Evolutionary conservation across 1,140 invertebrate species (phyloP).

Genomic region (Cydia pomonella): DNA sequence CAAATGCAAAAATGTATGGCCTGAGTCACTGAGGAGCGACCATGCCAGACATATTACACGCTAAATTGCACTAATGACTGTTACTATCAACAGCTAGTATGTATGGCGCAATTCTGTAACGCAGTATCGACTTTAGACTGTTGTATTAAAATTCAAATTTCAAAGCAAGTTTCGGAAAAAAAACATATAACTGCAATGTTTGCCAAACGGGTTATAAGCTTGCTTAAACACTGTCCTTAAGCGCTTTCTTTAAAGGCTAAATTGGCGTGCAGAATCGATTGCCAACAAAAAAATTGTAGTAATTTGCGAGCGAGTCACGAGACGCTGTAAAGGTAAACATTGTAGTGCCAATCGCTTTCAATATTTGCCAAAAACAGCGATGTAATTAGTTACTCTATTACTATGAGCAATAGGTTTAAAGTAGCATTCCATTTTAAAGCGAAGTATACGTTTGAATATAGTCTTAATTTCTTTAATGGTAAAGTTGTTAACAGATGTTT

Average conservation of each 20-base stretch:
- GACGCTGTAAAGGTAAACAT: constrained; percentile 24
- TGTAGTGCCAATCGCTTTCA: not conserved
- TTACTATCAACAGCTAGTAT: not conserved
- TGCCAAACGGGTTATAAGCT: constrained; percentile 11
- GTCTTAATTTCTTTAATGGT: not conserved
- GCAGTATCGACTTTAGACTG: not conserved
- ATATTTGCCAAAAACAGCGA: not conserved
- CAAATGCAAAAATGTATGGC: not conserved
- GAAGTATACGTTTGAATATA: not conserved
- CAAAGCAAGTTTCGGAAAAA: not conserved
- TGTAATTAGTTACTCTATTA: not conserved
- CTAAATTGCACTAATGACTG: not conserved
- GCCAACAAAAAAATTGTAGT: constrained; percentile 24
- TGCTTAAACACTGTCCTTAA: not conserved
- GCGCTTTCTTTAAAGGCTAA: not conserved
- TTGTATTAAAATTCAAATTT: not conserved
- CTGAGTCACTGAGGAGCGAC: constrained; percentile 11
- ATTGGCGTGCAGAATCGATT: constrained; percentile 9
- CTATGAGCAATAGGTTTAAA: not conserved
- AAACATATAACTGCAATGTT: not conserved
- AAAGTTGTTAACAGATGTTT: not conserved
- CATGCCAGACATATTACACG: constrained; percentile 16
- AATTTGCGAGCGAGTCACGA: constrained; percentile 24
- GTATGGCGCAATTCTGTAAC: not conserved
- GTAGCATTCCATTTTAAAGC: not conserved